These are phyloP conservation scores for Eclectus roratus DNA, from an alignment of 2,113 vertebrate genomes.

Conservation along the genomic window DNA sequence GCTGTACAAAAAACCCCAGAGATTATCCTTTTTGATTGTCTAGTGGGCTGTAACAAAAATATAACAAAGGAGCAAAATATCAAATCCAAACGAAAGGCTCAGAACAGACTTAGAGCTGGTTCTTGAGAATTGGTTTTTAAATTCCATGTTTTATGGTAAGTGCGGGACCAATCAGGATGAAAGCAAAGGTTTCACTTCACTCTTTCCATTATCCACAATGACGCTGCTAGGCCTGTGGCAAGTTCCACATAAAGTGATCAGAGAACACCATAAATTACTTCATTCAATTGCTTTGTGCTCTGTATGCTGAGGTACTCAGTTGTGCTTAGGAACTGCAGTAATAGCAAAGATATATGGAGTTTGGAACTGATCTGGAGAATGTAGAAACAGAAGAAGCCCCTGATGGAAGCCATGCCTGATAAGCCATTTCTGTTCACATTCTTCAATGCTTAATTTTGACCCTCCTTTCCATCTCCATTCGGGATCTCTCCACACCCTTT, in stretches of 20 bases:
- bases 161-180: fast-evolving
- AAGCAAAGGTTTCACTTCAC: neutral
- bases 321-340: neutral
- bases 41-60: neutral
- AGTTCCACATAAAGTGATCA: fast-evolving
- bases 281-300: neutral
- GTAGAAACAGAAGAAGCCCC: neutral
- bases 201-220: neutral
- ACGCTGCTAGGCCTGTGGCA: neutral
- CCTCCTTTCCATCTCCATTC: neutral
- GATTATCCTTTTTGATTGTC: neutral
- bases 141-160: neutral
- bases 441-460: neutral
- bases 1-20: neutral
- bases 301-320: neutral
- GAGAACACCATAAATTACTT: neutral
- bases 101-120: neutral
- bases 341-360: neutral
- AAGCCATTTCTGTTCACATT: neutral
- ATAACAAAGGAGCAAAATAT: neutral
- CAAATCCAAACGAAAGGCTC: neutral
- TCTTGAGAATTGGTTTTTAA: neutral
- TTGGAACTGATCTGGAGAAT: neutral
- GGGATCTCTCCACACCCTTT: neutral
- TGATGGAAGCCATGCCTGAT: neutral